These are phyloP conservation scores for Theristicus caerulescens DNA, from an alignment of 2,113 vertebrate species.

Conservation along the genomic window DNA sequence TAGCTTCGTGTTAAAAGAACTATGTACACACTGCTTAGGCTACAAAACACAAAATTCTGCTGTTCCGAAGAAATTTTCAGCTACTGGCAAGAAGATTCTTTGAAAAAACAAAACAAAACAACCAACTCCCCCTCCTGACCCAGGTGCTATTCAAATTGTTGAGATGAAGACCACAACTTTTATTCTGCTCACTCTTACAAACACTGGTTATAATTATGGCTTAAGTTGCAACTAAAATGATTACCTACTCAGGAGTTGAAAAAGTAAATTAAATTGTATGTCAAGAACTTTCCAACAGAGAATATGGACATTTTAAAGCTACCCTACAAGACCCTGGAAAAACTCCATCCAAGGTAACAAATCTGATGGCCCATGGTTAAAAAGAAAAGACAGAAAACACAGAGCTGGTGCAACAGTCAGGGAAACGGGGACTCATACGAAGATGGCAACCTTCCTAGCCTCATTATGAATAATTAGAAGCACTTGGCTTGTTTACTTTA, in stretches of 20 bases:
- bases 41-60: neutral
- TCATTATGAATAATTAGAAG: neutral
- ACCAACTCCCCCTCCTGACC: neutral
- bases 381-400: neutral
- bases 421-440: neutral
- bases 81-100: neutral
- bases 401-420: neutral
- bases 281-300: neutral
- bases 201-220: neutral
- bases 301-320: neutral
- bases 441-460: neutral
- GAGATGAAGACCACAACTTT: neutral
- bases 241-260: neutral
- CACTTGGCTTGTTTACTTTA: neutral
- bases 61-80: neutral
- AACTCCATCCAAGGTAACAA: neutral
- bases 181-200: neutral
- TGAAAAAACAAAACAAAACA: neutral
- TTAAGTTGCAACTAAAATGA: neutral
- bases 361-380: neutral
- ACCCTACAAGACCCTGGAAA: neutral
- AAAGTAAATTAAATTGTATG: neutral
- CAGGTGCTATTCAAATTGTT: neutral
- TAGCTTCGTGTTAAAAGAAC: neutral
- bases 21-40: neutral